These are phyloP conservation scores for Piezodorus guildinii DNA, from an alignment of 1,140 invertebrate species.

Conservation along the genomic window DNA sequence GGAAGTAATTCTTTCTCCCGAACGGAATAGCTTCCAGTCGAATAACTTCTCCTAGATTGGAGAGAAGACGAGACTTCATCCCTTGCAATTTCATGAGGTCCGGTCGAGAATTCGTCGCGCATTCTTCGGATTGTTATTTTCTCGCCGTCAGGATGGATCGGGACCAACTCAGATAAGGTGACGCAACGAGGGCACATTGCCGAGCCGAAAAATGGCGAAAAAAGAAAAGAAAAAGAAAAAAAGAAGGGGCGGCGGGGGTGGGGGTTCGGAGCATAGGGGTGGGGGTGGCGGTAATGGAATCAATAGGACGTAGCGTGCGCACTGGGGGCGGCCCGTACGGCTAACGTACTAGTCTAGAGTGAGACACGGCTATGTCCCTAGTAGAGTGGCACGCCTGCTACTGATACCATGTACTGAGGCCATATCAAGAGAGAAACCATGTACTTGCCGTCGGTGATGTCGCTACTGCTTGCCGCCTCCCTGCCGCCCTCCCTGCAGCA, in stretches of 20 bases:
- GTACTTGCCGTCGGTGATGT: neutral
- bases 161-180: no score
- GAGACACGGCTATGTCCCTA: neutral
- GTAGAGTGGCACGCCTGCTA: neutral
- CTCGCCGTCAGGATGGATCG: no score
- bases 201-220: neutral
- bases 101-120: no score
- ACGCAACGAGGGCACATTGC: no score
- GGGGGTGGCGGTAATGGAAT: neutral
- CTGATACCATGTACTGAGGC: slow-evolving; percentile 3
- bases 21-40: no score
- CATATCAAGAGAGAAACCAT: neutral
- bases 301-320: slow-evolving; percentile 5
- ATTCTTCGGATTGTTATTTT: no score
- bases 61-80: no score
- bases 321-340: neutral
- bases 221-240: neutral
- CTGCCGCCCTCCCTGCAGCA: slow-evolving; percentile 43
- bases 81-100: no score
- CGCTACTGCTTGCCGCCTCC: neutral
- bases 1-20: no score
- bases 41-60: no score
- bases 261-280: neutral
- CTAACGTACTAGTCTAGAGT: neutral
- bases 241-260: neutral